Evolutionary conservation across 2,113 vertebrate genomes (phyloP).

Genomic region (Alethe castanea): DNA sequence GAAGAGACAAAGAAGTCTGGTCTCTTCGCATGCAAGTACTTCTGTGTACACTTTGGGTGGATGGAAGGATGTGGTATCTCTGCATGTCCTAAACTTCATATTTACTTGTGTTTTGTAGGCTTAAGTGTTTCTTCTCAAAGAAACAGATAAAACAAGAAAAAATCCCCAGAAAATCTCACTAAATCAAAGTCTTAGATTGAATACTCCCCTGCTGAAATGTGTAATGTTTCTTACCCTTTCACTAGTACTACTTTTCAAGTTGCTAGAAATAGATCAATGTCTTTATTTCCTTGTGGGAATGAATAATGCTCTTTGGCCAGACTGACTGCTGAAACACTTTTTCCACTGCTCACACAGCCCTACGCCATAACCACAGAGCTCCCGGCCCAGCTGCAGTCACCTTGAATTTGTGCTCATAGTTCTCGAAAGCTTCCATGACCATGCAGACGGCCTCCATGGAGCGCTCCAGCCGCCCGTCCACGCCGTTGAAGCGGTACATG

Average conservation of each 20-base stretch:
- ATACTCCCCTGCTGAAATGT: neutral
- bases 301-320: constrained; percentile 25
- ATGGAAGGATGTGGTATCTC: neutral
- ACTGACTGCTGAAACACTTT: neutral
- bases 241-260: neutral
- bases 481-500: constrained; percentile 97
- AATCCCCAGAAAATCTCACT: neutral
- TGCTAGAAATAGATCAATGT: constrained; percentile 19
- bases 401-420: constrained; percentile 95
- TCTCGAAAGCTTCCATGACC: constrained; percentile 97
- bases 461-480: constrained; percentile 90
- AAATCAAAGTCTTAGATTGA: neutral
- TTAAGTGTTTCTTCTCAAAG: neutral
- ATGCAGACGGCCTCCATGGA: constrained; percentile 97
- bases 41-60: neutral
- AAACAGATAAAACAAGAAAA: neutral
- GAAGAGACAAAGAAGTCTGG: neutral
- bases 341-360: neutral
- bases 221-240: neutral
- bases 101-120: neutral
- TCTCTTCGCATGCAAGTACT: neutral
- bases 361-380: neutral
- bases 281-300: neutral
- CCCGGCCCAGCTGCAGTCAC: constrained; percentile 65
- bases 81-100: neutral